Evolutionary conservation across 2,113 vertebrate species (phyloP), one percentile per base, ranked within the genome.

Genomic region (Speoplatyrhinus poulsoni): DNA sequence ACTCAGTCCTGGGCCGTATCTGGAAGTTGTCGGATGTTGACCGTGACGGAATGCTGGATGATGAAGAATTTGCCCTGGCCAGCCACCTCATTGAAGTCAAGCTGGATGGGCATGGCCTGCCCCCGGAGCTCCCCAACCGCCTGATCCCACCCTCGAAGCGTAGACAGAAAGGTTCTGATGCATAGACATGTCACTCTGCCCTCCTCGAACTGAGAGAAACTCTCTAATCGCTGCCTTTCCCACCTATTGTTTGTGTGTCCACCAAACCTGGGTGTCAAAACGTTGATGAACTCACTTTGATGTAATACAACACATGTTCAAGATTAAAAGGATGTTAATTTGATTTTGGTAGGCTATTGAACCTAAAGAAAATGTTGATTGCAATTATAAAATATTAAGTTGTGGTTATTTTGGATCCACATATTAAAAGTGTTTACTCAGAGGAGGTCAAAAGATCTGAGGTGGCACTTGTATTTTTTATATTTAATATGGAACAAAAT

Each of bases 21-120:
- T 98, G 96, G 96, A 96, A 96, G 91, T 92, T 98, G 62, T 96
- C 96, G 0, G 96, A 98, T 4, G 94, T 98, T 1, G 96, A 98
- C 85, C 93, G 94, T 0, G 96, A 98, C 0, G 96, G 96, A 70
- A 96, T 96, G 95, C 89, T 98, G 86, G 96, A 98, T 32, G 95
- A 95, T 7, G 96, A 98, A 80, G 96, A 98, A 76, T 98, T 98
- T 1, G 96, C 96, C 12, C 83, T 98, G 83, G 96, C 96, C 66
- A 94, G 95, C 79, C 96, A 98, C 80, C 92, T 98, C 85, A 98
- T 98, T 6, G 95, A 96, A 75, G 95, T 94, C 32, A 97, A 98
- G 87, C 89, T 97, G 9, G 95, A 98, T 65, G 96, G 96, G 2
- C 95, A 96, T 0, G 94, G 95, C 16, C 90, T 98, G 0, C 96